These are phyloP conservation scores for Ylistrum balloti DNA, from an alignment of 1,140 invertebrate species.

Conservation along the genomic window DNA sequence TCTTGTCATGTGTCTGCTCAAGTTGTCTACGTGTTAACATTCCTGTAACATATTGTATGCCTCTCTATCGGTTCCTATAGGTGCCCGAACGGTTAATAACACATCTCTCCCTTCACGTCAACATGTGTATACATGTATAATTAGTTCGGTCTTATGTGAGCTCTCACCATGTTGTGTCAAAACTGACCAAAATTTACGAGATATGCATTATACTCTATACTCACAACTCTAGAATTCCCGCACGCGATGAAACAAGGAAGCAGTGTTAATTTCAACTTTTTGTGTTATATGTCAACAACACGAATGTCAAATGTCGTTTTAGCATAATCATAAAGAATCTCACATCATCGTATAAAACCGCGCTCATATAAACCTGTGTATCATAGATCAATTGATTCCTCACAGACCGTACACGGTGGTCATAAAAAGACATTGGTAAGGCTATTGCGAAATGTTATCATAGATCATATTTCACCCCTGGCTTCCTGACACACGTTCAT, in stretches of 20 bases:
- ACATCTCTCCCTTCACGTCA: neutral
- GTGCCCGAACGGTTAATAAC: neutral
- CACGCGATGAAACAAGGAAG: neutral
- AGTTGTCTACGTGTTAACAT: neutral
- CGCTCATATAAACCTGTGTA: too few species aligned
- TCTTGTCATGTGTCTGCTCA: neutral
- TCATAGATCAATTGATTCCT: too few species aligned
- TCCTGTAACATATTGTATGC: constrained; percentile 7
- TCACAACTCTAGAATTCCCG: neutral
- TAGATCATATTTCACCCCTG: too few species aligned
- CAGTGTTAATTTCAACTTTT: neutral
- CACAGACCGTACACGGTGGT: too few species aligned
- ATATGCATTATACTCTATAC: neutral
- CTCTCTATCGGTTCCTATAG: constrained; percentile 24
- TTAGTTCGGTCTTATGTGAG: neutral
- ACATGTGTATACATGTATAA: constrained; percentile 18
- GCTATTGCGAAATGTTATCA: too few species aligned
- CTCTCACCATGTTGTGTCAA: constrained; percentile 21
- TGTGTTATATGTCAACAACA: neutral
- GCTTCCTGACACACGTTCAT: too few species aligned
- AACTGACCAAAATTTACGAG: neutral
- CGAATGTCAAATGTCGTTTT: too few species aligned
- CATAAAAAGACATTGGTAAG: too few species aligned
- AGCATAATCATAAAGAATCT: too few species aligned
- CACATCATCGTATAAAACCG: too few species aligned